These are phyloP conservation scores for Epistrophe grossulariae DNA, from an alignment of 2,888 invertebrate genomes.

Conservation along the genomic window DNA sequence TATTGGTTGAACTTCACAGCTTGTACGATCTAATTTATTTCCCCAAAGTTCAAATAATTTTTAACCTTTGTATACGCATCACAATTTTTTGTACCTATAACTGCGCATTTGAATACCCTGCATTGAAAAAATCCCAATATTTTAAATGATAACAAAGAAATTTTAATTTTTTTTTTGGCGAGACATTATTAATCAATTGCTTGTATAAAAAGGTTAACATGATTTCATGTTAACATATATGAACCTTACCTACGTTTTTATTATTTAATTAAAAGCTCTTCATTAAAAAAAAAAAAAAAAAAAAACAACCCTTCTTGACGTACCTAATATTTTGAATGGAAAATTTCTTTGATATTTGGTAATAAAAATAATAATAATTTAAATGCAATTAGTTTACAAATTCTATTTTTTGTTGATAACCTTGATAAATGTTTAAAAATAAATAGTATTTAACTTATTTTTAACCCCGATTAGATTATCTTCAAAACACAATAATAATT, in stretches of 20 bases:
- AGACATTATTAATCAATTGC: not conserved
- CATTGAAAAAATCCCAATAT: not conserved
- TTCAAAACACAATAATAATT: not conserved
- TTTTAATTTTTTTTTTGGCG: not conserved
- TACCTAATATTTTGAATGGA: not conserved
- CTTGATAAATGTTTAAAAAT: slow-evolving; percentile 1
- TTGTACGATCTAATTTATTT: not conserved
- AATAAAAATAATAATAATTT: not conserved
- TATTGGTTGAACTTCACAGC: too few species aligned
- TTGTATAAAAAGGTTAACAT: not conserved
- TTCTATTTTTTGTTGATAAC: not conserved
- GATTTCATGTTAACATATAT: not conserved
- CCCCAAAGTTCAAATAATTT: not conserved
- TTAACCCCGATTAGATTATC: not conserved
- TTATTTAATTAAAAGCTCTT: not conserved
- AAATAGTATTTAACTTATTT: slow-evolving; percentile 1
- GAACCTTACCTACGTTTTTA: not conserved
- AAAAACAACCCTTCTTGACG: not conserved
- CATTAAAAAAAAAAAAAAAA: too few species aligned
- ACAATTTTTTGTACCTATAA: not conserved
- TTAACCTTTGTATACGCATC: not conserved
- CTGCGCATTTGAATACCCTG: not conserved
- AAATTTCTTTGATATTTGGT: not conserved
- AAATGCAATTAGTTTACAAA: not conserved
- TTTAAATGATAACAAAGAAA: slow-evolving; percentile 8